Base-by-base conservation (phyloP, 2,888 invertebrate species). In the Andrena trimmerana region DNA sequence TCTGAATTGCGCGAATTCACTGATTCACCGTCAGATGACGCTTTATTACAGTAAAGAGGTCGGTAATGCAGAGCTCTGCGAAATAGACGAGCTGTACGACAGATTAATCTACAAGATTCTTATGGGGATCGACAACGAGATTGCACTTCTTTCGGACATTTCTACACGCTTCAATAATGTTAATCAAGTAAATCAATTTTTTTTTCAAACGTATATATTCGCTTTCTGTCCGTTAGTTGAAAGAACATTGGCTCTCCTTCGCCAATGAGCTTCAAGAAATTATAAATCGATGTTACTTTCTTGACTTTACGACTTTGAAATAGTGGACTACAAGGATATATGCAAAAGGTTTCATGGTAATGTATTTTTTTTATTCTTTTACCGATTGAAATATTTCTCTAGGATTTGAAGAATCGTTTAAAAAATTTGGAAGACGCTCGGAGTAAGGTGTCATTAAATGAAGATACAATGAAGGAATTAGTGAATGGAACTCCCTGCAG, bases 91-190 rank as follows among this genome's bases (percentile, higher is more conserved):
- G 7, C 62, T 90, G 8, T 84, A 88, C n/a, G 91, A 90, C 52
- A 90, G 81, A 74, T 88, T 93, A 10, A 88, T 90, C 33, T 92
- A 88, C 63, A 92, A 92, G 84, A 93, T 93, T 33, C 83, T 86
- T n/a, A 80, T 88, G 74, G 90, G 90, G 3, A 89, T 93, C 48
- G 90, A 92, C 63, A 79, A 88, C 13, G 93, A 93, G 78, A 59
- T 92, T 13, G 31, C 62, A 0, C 20, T 70, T 0, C 77, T 93
- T 29, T 70, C 67, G 0, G 80, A 89, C 5, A 86, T 87, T 57
- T 5, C 90, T 10, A 54, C 57, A 1, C 85, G 68, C 24, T 69
- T 93, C 3, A 90, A 90, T 65, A 88, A 90, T 78, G 24, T 66
- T 3, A 89, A 85, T 69, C 91, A 92, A 89, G 93, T 93, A 88